Percentiles rank a stretch among this genome's conserved stretches.
phyloP scores from a whole-genome alignment of 35 echinoderm and acorn worm species.

The Antedon bifida region DNA sequence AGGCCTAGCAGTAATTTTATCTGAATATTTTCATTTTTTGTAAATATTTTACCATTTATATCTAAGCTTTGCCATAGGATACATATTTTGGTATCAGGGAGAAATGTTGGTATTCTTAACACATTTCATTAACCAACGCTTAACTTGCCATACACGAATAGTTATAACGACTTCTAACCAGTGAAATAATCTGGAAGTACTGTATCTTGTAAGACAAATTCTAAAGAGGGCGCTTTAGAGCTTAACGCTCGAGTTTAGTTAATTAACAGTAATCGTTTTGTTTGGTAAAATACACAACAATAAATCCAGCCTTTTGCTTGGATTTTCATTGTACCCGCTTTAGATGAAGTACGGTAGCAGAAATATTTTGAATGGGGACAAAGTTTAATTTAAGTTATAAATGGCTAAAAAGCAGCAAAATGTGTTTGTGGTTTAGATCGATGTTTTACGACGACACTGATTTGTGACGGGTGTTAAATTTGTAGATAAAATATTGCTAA shows the following conservation, averaged over 20 bases:
- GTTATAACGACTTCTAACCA: too few relatives aligned
- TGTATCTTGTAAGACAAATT: background rate
- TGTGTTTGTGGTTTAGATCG: background rate
- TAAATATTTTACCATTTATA: too few relatives aligned
- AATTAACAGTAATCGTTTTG: background rate
- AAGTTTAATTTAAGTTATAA: background rate
- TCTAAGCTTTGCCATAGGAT: too few relatives aligned
- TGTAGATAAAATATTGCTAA: background rate
- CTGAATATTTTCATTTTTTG: too few relatives aligned
- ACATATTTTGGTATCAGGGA: too few relatives aligned
- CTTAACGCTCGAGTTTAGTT: background rate
- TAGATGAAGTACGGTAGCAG: background rate
- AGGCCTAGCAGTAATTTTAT: too few relatives aligned
- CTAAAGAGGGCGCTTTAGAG: background rate
- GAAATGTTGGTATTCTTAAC: too few relatives aligned
- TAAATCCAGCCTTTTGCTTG: background rate
- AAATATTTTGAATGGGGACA: background rate
- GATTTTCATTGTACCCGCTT: background rate
- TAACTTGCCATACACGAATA: too few relatives aligned
- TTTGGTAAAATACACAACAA: background rate
- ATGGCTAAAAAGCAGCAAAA: background rate
- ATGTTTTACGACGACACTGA: background rate
- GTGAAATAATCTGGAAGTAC: background rate
- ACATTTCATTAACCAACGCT: too few relatives aligned
- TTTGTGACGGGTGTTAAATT: background rate